phyloP scores from a whole-genome alignment of 1,140 invertebrate species.

The Galendromus occidentalis region DNA sequence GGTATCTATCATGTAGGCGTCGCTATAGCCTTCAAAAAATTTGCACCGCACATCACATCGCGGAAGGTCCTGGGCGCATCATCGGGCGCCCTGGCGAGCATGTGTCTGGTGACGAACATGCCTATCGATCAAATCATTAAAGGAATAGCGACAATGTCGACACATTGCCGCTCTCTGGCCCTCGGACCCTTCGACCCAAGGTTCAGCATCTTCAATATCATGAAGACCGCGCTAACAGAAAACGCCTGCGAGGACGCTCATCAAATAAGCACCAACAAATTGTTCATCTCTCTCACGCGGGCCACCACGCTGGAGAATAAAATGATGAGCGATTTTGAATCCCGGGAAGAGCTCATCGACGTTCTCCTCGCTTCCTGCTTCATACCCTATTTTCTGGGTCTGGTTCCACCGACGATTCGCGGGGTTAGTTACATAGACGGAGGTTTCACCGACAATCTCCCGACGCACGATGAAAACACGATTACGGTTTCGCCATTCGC shows the following conservation, averaged over 20 bases:
- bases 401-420: conserved; percentile 25
- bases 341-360: neutral
- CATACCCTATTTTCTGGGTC: conserved; percentile 17
- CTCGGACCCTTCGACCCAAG: neutral
- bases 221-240: neutral
- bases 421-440: conserved; percentile 28
- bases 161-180: neutral
- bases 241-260: neutral
- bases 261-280: neutral
- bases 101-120: neutral
- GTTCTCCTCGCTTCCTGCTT: neutral
- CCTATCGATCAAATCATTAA: neutral
- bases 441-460: conserved; percentile 27
- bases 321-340: neutral
- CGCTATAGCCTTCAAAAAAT: conserved; percentile 26
- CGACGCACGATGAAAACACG: conserved; percentile 25
- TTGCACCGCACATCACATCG: neutral
- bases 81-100: neutral
- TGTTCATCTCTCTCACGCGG: neutral
- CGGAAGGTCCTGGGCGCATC: neutral
- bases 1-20: conserved; percentile 32
- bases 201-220: neutral
- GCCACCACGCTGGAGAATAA: neutral
- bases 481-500: conserved; percentile 29
- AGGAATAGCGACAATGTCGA: neutral